Base-by-base conservation (phyloP, 2,888 invertebrate genomes). In the Nebria brevicollis region DNA sequence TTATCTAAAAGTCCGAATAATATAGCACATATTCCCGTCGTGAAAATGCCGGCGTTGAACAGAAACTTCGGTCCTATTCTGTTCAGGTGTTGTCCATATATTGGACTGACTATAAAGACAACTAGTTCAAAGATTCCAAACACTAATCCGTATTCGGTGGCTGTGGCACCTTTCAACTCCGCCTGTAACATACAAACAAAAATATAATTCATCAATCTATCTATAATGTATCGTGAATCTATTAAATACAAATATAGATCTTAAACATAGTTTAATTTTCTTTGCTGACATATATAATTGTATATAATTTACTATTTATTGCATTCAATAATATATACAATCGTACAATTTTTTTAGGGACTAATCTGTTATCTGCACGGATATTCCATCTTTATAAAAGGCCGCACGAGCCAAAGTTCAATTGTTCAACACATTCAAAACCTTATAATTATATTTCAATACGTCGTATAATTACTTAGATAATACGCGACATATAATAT, bases 101-200 rank as follows among this genome's bases (percentile, higher is more conserved):
- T 85, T 0, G 96, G 96, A 84, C 96, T 96, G 82, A 95, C 92
- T 42, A 96, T 86, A 88, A 96, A 96, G 77, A 96, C 95, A 34
- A 95, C 93, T 81, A 97, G 89, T 87, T 97, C 96, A 88, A 96
- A 97, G 68, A 96, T 91, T 0, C 96, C 96, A 87, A 97, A 97
- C 0, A 97, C 96, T 83, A 96, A 90, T 0, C 97, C 97, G 87
- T 95, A 96, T 86, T 96, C 95, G 10, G 95, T 93, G 0, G 95
- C 94, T 15, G 94, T 91, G 20, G 96, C 95, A 8, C 94, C 94
- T 90, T 96, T 96, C 82, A 91, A 91, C 86, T 95, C 95, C 11
- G 96, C 97, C 95, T 96, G 89, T 10, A 91, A 89, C 85, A 82
- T 80, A 82, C 84, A 54, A 54, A 54, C 2, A 54, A 6, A 3